A percentile compares a stretch with the other conserved stretches of the same genome.
Conservation (phyloP, 1,140 invertebrate species). For the Philotrypesis tridentata region DNA sequence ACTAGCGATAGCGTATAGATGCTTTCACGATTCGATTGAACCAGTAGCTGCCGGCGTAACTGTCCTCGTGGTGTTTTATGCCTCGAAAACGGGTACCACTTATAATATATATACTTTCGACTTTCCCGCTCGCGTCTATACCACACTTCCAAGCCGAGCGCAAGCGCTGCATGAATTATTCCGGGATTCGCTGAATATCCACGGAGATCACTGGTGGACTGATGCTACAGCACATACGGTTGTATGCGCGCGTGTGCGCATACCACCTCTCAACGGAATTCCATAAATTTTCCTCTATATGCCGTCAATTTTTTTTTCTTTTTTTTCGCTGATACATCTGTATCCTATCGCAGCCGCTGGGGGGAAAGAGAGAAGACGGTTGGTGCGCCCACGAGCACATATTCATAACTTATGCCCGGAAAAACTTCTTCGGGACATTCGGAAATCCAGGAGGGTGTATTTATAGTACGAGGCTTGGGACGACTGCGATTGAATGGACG, state of each 20-base stretch:
- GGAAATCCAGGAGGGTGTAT: constrained; percentile 33
- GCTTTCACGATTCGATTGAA: constrained; percentile 43
- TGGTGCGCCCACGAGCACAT: background rate
- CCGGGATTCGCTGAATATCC: constrained; percentile 58
- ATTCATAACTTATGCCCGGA: constrained; percentile 25
- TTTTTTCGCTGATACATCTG: constrained; percentile 31
- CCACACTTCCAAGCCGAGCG: background rate
- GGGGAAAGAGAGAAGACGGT: background rate
- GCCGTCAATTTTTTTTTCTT: constrained; percentile 18
- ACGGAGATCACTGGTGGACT: constrained; percentile 61
- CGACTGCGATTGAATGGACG: background rate
- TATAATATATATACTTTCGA: constrained; percentile 5
- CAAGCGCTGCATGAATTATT: constrained; percentile 63
- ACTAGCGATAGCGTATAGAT: constrained; percentile 58
- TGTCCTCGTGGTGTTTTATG: constrained; percentile 30
- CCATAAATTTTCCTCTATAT: constrained; percentile 55
- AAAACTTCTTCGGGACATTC: constrained; percentile 22
- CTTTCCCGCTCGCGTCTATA: background rate
- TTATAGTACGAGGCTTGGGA: constrained; percentile 21
- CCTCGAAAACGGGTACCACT: constrained; percentile 9
- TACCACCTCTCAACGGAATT: constrained; percentile 38
- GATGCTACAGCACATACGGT: constrained; percentile 48
- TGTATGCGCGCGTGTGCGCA: constrained; percentile 22
- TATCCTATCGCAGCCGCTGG: background rate
- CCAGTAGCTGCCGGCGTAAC: background rate